Conservation (phyloP, 2,113 vertebrate genomes). For the Vulpes ferrilata region DNA sequence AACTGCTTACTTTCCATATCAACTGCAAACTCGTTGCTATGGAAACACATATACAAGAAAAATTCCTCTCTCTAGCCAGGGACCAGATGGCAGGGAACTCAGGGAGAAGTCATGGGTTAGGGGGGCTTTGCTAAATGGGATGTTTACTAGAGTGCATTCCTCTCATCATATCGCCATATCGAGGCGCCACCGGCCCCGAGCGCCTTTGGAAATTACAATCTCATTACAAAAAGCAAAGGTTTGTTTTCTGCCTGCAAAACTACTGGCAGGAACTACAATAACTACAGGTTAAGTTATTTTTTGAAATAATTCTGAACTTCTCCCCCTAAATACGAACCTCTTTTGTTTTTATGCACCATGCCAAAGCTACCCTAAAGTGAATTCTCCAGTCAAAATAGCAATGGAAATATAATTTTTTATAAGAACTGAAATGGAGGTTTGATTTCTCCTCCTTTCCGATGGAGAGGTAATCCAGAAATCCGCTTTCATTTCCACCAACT, state of each 20-base stretch:
- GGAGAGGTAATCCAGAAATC: slow-evolving; percentile 60
- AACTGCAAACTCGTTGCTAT: slow-evolving; percentile 96
- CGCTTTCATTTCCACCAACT: not conserved
- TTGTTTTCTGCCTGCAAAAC: not conserved
- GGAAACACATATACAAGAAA: slow-evolving; percentile 97
- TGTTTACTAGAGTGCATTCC: slow-evolving; percentile 76
- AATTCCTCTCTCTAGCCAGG: slow-evolving; percentile 94
- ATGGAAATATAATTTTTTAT: slow-evolving; percentile 21
- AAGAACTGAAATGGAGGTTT: slow-evolving; percentile 14
- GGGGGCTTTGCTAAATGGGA: slow-evolving; percentile 82
- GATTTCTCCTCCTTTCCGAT: slow-evolving; percentile 20
- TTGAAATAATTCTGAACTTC: not conserved
- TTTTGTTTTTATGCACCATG: not conserved
- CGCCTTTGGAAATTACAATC: not conserved
- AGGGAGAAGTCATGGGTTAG: slow-evolving; percentile 88
- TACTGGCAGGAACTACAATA: not conserved
- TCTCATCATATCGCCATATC: not conserved
- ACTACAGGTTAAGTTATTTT: not conserved
- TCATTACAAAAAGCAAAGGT: not conserved
- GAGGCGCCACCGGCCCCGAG: slow-evolving; percentile 67
- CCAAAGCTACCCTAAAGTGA: not conserved
- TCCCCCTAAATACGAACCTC: not conserved
- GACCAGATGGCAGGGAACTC: slow-evolving; percentile 94
- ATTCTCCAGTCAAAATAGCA: not conserved
- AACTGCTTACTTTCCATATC: slow-evolving; percentile 98